A percentile compares a stretch with the other conserved stretches of the same genome.
Evolutionary conservation across 2,113 vertebrate genomes (phyloP).

Genomic region (Ailurus styani): DNA sequence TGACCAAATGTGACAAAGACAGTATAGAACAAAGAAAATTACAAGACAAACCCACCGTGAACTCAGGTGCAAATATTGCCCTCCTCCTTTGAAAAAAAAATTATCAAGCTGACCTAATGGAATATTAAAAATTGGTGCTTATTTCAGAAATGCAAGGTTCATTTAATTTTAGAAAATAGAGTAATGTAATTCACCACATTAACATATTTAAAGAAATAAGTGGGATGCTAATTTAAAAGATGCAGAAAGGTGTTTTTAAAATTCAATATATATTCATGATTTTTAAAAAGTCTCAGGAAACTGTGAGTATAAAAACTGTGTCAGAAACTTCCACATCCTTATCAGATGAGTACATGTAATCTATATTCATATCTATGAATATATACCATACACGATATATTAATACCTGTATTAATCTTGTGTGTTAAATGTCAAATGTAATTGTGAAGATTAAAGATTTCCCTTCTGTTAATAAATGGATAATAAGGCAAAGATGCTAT

Average conservation of each 20-base stretch:
- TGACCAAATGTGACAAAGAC: neutral
- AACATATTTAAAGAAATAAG: constrained; percentile 46
- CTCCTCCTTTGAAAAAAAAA: neutral
- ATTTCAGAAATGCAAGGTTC: constrained; percentile 13
- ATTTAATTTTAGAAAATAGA: constrained; percentile 52
- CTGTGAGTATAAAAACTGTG: neutral
- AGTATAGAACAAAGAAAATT: neutral
- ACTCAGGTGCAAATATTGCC: neutral
- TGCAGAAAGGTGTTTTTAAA: constrained; percentile 45
- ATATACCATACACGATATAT: neutral
- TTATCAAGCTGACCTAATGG: neutral
- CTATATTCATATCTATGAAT: neutral
- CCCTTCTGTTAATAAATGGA: neutral
- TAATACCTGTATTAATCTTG: neutral
- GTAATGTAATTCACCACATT: constrained; percentile 34
- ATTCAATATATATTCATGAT: constrained; percentile 40
- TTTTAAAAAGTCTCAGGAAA: constrained; percentile 13
- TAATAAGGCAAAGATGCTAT: neutral
- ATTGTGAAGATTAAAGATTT: neutral
- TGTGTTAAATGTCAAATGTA: neutral
- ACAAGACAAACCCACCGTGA: neutral
- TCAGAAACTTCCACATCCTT: neutral
- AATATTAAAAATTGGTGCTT: constrained; percentile 18
- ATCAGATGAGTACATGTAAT: neutral
- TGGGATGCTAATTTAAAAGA: constrained; percentile 42